Conservation (phyloP, 2,113 vertebrate genomes). For the Pterocles orientalis region DNA sequence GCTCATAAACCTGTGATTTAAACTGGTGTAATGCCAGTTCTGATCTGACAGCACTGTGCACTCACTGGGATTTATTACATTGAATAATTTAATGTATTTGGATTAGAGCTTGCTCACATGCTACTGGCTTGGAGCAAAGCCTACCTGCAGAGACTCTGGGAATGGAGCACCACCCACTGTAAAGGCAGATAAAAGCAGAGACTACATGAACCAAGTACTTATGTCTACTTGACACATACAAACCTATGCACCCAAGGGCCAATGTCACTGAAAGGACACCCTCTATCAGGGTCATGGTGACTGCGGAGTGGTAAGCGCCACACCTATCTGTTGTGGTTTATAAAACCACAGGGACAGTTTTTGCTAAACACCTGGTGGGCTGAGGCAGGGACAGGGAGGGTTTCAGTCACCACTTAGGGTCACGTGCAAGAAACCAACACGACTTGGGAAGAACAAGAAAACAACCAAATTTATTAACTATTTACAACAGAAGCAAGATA, state of each 20-base stretch:
- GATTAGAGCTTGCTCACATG: not conserved
- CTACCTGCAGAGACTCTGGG: not conserved
- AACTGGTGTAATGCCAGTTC: not conserved
- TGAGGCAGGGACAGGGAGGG: too few relatives aligned
- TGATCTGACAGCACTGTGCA: not conserved
- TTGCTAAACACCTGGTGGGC: too few relatives aligned
- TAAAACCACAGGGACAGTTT: too few relatives aligned
- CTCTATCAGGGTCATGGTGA: not conserved
- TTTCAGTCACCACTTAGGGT: too few relatives aligned
- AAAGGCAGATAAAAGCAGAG: not conserved
- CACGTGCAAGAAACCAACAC: too few relatives aligned
- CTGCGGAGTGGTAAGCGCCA: not conserved
- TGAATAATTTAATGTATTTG: not conserved
- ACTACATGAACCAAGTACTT: not conserved
- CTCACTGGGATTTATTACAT: not conserved
- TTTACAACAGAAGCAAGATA: too few relatives aligned
- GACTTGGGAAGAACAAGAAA: too few relatives aligned
- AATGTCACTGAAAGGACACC: not conserved
- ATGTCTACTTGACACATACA: not conserved
- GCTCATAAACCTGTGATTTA: not conserved
- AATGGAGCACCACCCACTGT: accelerated
- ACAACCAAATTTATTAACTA: too few relatives aligned
- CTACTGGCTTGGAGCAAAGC: not conserved
- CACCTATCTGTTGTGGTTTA: too few relatives aligned
- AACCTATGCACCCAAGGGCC: not conserved